Percentiles rank a stretch among this genome's conserved stretches.
Evolutionary conservation across 64 coral and sea anemone species (phyloP).

Genomic region (Orbicella faveolata): DNA sequence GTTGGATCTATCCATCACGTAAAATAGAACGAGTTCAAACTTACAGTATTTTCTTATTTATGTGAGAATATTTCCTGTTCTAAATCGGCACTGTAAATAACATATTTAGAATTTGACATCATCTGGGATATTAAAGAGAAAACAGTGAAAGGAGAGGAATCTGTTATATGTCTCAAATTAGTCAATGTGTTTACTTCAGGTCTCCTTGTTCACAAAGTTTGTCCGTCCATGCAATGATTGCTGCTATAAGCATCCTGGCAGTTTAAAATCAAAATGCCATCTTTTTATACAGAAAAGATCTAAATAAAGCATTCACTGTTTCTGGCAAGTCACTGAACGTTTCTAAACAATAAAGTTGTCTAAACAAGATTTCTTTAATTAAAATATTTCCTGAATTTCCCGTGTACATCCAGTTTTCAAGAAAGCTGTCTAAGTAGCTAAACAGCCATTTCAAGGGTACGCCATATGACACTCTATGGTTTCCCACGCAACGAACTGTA

Average conservation of each 20-base stretch:
- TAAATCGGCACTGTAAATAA: slow-evolving; percentile 34
- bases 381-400: neutral
- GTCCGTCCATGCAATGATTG: neutral
- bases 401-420: neutral
- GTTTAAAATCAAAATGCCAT: neutral
- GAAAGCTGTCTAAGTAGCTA: neutral
- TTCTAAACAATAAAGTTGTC: neutral
- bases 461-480: neutral
- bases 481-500: slow-evolving; percentile 24
- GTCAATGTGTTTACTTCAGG: neutral
- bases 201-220: neutral
- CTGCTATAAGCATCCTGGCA: neutral
- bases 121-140: slow-evolving; percentile 20
- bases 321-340: neutral
- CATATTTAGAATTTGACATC: slow-evolving; percentile 30
- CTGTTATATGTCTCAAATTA: slow-evolving; percentile 6
- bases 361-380: neutral
- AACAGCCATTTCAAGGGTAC: neutral
- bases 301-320: neutral
- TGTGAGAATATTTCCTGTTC: slow-evolving; percentile 25
- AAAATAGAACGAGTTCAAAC: neutral
- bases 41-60: slow-evolving; percentile 45
- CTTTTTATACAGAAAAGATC: neutral
- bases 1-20: neutral
- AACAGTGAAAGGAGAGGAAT: neutral